Base-by-base conservation (phyloP, 2,797 vertebrate genomes). In the Adrianichthys oophorus region DNA sequence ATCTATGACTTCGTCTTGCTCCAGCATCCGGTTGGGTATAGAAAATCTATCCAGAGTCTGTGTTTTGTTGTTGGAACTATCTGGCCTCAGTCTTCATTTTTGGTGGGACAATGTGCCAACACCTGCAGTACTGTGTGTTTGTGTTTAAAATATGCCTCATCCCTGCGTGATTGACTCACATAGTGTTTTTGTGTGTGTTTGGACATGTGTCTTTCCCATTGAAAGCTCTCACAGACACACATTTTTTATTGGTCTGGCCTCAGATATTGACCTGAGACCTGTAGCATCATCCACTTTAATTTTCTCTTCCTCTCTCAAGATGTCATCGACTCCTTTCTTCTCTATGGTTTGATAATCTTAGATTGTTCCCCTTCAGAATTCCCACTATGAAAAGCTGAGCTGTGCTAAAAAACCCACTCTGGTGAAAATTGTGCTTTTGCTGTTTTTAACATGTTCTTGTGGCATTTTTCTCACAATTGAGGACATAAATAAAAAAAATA, bases 11-110 rank as follows among this genome's bases (percentile, higher is more conserved):
- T 65, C 76, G 78, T 84, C 82, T 87, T 77, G 75, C 79, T 88
- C 87, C 87, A 88, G 86, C 84, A 70, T 66, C 80, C 74, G 69
- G 74, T 63, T 76, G 76, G 46, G 43, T 87, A 90, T 88, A 79
- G 84, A 84, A 88, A 90, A 88, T 88, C 88, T 82, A 88, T 88
- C 80, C 71, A 79, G 74, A 80, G 85, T 74, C 82, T 72, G 84
- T 85, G 77, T 72, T 78, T 60, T 78, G 72, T 75, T 81, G 74
- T 80, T 75, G 75, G 63, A 41, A 62, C 76, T 68, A 82, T 74
- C 37, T 8, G 80, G 70, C 68, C 74, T 76, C 57, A 53, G 81
- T 84, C 81, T 84, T 85, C 62, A 81, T 84, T 86, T 74, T 58
- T 86, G 68, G 29, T 79, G 75, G 72, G 73, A 78, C 67, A 55